Evolutionary conservation across 2,888 invertebrate genomes (phyloP).

Genomic region (Lottia scabra): DNA sequence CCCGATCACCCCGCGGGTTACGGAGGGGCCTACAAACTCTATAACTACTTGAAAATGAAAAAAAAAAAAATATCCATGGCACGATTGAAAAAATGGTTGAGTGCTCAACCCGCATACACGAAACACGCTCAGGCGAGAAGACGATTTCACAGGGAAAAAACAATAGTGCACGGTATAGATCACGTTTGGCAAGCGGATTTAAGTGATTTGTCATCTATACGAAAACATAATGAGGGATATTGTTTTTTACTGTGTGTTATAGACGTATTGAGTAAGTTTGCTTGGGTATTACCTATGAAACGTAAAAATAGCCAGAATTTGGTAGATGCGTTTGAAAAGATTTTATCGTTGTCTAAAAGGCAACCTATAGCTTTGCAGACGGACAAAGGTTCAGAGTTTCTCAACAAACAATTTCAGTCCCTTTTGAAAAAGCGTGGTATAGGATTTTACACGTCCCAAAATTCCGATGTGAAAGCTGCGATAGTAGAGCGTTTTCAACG

Average conservation of each 20-base stretch:
- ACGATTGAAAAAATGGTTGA: not conserved
- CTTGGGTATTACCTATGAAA: conserved; percentile 42
- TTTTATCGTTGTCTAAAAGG: conserved; percentile 17
- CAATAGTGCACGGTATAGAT: conserved; percentile 34
- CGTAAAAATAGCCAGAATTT: conserved; percentile 33
- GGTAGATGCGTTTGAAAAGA: conserved; percentile 29
- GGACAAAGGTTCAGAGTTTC: conserved; percentile 42
- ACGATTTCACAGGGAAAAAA: conserved; percentile 18
- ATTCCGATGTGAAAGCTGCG: conserved; percentile 47
- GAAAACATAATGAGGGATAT: conserved; percentile 33
- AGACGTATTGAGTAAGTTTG: conserved; percentile 43
- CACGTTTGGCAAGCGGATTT: conserved; percentile 45
- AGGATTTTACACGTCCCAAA: conserved; percentile 43
- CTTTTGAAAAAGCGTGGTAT: conserved; percentile 27
- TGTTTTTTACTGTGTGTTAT: conserved; percentile 45
- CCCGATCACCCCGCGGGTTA: not conserved
- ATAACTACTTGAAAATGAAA: not conserved
- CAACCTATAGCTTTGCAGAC: conserved; percentile 33
- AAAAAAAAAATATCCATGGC: not conserved
- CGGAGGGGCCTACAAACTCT: not conserved
- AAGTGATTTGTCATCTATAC: not conserved
- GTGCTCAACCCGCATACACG: not conserved
- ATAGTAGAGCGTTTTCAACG: conserved; percentile 53
- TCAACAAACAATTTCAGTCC: conserved; percentile 26
- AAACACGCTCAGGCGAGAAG: not conserved